Conservation (phyloP, 2,113 vertebrate species). For the Macaca fascicularis region DNA sequence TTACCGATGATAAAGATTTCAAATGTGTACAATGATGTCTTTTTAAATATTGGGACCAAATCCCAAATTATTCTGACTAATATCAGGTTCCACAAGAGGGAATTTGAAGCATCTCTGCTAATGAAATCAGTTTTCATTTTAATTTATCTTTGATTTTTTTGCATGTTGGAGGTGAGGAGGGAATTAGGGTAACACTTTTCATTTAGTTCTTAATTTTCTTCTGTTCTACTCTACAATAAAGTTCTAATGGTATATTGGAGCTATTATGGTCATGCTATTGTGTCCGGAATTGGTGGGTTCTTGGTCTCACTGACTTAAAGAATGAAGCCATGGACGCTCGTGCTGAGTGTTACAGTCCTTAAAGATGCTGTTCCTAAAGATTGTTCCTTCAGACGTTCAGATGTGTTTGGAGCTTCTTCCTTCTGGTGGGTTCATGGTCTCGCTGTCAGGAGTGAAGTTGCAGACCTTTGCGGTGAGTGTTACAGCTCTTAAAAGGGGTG, state of each 20-base stretch:
- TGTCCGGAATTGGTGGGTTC: too few relatives aligned
- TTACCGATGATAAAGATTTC: background rate
- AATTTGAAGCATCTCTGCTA: background rate
- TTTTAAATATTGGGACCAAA: background rate
- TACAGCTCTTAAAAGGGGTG: too few relatives aligned
- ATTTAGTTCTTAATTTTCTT: background rate
- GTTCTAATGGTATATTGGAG: background rate
- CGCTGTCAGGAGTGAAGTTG: too few relatives aligned
- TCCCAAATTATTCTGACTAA: background rate
- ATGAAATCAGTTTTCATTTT: slow-evolving; percentile 27
- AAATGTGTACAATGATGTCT: background rate
- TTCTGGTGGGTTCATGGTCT: too few relatives aligned
- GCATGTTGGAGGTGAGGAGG: background rate
- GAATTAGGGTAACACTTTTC: background rate
- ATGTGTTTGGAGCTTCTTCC: too few relatives aligned
- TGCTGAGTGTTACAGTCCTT: too few relatives aligned
- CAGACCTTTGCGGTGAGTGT: too few relatives aligned
- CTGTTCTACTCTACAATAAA: background rate
- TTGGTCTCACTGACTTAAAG: too few relatives aligned
- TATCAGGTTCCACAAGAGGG: background rate
- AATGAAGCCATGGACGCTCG: accelerated
- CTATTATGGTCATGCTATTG: background rate
- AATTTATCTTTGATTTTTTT: slow-evolving; percentile 7
- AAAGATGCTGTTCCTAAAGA: too few relatives aligned
- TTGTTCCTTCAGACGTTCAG: too few relatives aligned